Evolutionary conservation across 2,113 vertebrate genomes (phyloP), one percentile per base, ranked within the genome.

Genomic region (Ictalurus punctatus): DNA sequence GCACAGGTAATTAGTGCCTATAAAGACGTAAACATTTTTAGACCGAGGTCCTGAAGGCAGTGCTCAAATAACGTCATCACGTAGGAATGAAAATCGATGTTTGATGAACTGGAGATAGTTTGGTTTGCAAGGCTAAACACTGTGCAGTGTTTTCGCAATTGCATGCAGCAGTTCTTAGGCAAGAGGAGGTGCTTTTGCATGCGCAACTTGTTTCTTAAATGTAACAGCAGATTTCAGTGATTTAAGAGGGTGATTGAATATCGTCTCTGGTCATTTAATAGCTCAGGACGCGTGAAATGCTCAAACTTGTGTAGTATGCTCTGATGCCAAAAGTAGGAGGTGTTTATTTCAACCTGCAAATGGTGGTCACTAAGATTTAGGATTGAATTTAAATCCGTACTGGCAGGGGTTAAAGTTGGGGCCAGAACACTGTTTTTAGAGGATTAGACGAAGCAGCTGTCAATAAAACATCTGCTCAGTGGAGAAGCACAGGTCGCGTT

Each of bases 1-100:
- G 88, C 74, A 80, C 83, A 89, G 88, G 88, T 89, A 89, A 89
- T 81, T 44, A 71, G 84, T 85, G 83, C 88, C 74, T 37, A 71
- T 83, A 63, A 40, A 83, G 56, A 59, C 40, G 58, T 63, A 59
- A n/a, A 37, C 56, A 59, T 61, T 52, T 83, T 63, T 63, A 59
- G 80, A 14, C 44, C 0, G 81, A 82, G 80, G 59, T 16, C 37
- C 81, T 83, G 23, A 76, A 82, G 65, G 76, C 74, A 63, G 23
- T 65, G 21, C 37, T 80, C 27, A 48, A 30, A 86, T 48, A 85
- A 67, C 65, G 48, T 34, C 7, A 37, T 37, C 54, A 59, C 54
- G 25, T 56, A 73, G 27, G 52, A 71, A 71, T 54, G 65, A 85
- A 85, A 44, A 30, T 63, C 58, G 21, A 27, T 30, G 86, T 4